A percentile compares a stretch with the other conserved stretches of the same genome.
Conservation (phyloP, 2,888 invertebrate species). For the Dynastes hyllus region DNA sequence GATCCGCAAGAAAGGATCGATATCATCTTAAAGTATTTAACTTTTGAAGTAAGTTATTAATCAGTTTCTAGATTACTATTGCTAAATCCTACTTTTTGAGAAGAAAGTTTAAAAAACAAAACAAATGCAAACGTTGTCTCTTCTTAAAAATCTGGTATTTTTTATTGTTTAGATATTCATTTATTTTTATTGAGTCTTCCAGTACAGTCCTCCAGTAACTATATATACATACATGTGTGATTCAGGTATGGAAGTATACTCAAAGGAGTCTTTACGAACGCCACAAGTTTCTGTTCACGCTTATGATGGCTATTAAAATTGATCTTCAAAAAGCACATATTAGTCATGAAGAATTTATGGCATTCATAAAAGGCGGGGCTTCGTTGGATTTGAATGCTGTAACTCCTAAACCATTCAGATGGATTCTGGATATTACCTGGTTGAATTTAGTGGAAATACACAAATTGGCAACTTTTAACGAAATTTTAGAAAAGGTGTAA, state of each 20-base stretch:
- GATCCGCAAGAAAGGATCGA: constrained; percentile 90
- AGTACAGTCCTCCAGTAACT: no score
- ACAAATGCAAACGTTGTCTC: no score
- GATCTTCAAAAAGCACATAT: constrained; percentile 88
- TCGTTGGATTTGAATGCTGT: constrained; percentile 95
- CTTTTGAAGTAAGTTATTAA: constrained; percentile 77
- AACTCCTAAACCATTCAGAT: constrained; percentile 92
- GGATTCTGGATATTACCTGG: constrained; percentile 98
- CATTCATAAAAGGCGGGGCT: constrained; percentile 97
- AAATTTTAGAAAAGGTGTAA: constrained; percentile 82
- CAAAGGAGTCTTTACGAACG: constrained; percentile 93
- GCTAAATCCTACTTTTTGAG: no score
- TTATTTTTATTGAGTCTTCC: not conserved
- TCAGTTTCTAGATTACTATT: no score
- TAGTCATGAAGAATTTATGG: constrained; percentile 93
- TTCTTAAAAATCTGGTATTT: not conserved
- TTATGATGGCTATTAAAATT: constrained; percentile 96
- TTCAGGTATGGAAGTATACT: constrained; percentile 89
- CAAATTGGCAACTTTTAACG: constrained; percentile 85
- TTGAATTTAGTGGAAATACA: constrained; percentile 95
- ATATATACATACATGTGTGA: not conserved
- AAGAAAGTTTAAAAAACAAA: no score
- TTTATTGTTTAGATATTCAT: not conserved
- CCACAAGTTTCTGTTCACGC: constrained; percentile 93
- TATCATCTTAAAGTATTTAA: constrained; percentile 91